Conservation (phyloP, 2,888 invertebrate species). For the Eudiplozoon nipponicum region DNA sequence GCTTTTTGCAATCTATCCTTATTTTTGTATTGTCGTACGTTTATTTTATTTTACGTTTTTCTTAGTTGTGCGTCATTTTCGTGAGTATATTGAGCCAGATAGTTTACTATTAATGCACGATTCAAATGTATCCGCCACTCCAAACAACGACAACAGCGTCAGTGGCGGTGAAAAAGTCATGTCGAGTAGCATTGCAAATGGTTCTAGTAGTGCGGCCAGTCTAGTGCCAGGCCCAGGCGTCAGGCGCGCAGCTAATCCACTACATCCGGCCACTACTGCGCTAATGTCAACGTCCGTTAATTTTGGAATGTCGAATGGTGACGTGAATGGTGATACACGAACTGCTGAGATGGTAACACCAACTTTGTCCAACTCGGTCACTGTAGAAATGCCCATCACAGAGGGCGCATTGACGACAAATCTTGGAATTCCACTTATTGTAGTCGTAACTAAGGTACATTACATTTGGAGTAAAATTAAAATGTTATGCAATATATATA, state of each 20-base stretch:
- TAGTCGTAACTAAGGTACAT: slow-evolving; percentile 64
- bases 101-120: slow-evolving; percentile 21
- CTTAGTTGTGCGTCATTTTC: slow-evolving; percentile 51
- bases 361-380: too few relatives aligned
- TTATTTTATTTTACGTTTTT: too few relatives aligned
- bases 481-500: slow-evolving; percentile 6
- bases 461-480: slow-evolving; percentile 1
- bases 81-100: slow-evolving; percentile 58
- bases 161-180: too few relatives aligned
- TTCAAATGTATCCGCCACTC: too few relatives aligned
- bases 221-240: slow-evolving; percentile 2
- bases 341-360: too few relatives aligned
- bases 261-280: slow-evolving; percentile 16
- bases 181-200: too few relatives aligned
- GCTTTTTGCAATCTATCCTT: too few relatives aligned
- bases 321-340: slow-evolving; percentile 21
- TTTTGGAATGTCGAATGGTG: slow-evolving; percentile 3
- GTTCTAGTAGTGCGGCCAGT: slow-evolving; percentile 18
- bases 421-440: slow-evolving; percentile 70
- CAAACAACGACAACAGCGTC: too few relatives aligned
- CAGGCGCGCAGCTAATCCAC: slow-evolving; percentile 13
- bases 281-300: too few relatives aligned
- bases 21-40: too few relatives aligned
- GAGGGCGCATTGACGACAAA: slow-evolving; percentile 47
- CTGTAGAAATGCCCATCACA: slow-evolving; percentile 50